Conservation (phyloP, 2,797 vertebrate species). For the Poeciliopsis paucimaculata region DNA sequence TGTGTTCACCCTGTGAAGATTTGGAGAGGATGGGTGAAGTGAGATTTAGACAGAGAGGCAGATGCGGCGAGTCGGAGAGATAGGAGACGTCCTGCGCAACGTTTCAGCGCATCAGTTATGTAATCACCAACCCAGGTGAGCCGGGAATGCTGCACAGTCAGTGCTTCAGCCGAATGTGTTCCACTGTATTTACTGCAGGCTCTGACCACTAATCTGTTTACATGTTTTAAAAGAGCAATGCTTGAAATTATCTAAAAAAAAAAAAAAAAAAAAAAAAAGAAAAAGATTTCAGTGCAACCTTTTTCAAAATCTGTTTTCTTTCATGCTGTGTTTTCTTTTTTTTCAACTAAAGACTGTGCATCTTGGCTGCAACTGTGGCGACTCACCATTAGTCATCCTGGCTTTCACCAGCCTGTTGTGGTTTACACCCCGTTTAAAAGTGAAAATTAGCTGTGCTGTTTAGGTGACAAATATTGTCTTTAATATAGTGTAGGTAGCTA, state of each 20-base stretch:
- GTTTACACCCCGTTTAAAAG: not conserved
- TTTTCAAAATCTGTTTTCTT: not conserved
- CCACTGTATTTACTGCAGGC: not conserved
- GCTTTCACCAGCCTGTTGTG: not conserved
- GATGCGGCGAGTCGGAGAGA: conserved; percentile 32
- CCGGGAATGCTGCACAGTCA: conserved; percentile 23
- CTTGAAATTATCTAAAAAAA: not conserved
- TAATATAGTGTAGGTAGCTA: not conserved
- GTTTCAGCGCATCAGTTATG: conserved; percentile 51
- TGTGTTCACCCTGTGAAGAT: conserved; percentile 10
- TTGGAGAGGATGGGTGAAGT: conserved; percentile 14
- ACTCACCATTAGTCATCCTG: not conserved
- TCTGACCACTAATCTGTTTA: not conserved
- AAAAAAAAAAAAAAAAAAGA: too few relatives aligned
- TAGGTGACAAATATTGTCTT: not conserved
- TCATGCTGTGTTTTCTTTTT: not conserved
- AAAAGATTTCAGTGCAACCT: not conserved
- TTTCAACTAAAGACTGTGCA: not conserved
- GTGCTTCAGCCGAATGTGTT: not conserved
- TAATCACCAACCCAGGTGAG: conserved; percentile 56
- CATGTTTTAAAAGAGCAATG: not conserved
- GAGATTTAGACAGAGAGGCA: conserved; percentile 11
- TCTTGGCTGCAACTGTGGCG: not conserved
- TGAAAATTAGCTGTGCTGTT: not conserved
- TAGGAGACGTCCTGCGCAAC: conserved; percentile 28